phyloP scores from a whole-genome alignment of 2,113 vertebrate genomes.

The Trematocara marginatum region DNA sequence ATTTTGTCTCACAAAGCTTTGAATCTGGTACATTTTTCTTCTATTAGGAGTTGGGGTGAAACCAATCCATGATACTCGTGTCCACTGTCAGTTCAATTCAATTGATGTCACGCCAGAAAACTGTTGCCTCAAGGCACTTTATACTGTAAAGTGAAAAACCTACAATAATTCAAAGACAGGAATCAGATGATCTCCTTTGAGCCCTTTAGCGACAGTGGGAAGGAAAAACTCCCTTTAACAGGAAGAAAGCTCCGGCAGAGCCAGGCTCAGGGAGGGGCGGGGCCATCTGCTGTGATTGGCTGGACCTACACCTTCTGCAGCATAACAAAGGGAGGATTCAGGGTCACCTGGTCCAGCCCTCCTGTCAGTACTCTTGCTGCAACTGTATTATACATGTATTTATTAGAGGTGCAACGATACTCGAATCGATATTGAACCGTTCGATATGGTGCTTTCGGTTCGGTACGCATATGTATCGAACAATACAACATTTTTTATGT shows the following conservation, averaged over 20 bases:
- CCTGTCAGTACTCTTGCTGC: too few relatives aligned
- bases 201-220: not conserved
- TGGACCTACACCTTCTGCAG: accelerated
- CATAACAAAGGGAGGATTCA: accelerated
- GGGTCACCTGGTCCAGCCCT: not conserved
- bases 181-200: not conserved
- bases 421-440: too few relatives aligned
- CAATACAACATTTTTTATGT: too few relatives aligned
- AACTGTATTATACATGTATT: not conserved
- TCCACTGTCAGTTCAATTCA: not conserved
- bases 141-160: not conserved
- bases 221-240: not conserved
- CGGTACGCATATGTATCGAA: too few relatives aligned
- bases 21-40: not conserved
- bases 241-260: accelerated
- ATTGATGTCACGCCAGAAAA: not conserved
- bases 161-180: not conserved
- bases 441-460: too few relatives aligned
- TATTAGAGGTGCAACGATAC: too few relatives aligned
- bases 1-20: not conserved
- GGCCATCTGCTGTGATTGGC: accelerated
- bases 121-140: not conserved
- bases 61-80: accelerated
- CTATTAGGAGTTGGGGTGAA: not conserved
- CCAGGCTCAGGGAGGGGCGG: not conserved